Evolutionary conservation across 2,797 vertebrate species (phyloP).

Genomic region (Bradypus variegatus): DNA sequence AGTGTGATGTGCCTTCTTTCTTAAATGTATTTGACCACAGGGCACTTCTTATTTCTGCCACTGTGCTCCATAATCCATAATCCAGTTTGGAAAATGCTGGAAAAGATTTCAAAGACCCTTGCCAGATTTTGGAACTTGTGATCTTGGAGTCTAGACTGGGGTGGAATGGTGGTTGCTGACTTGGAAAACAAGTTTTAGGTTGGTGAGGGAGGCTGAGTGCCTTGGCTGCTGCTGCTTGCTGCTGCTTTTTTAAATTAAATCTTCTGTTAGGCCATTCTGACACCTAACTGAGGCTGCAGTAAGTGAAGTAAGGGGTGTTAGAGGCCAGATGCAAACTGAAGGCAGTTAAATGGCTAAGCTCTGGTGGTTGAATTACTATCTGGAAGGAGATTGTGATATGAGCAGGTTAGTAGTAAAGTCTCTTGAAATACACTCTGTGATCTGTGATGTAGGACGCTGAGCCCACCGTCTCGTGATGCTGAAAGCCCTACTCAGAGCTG

Average conservation of each 20-base stretch:
- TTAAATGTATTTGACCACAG: background rate
- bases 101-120: background rate
- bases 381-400: background rate
- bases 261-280: background rate
- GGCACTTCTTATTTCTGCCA: background rate
- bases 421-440: background rate
- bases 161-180: background rate
- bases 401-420: background rate
- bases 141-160: background rate
- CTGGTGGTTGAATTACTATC: background rate
- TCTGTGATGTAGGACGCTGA: background rate
- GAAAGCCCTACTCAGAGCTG: background rate
- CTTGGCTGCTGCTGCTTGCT: background rate
- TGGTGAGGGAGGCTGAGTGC: background rate
- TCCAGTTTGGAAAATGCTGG: background rate
- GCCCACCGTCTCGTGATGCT: background rate
- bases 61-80: background rate
- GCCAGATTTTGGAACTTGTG: background rate
- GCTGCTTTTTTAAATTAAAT: background rate
- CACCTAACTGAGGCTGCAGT: background rate
- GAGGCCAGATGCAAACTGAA: background rate
- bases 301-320: background rate
- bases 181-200: conserved; percentile 9
- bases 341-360: background rate
- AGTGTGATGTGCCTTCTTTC: background rate